Evolutionary conservation across 2,888 invertebrate genomes (phyloP), one percentile per base, ranked within the genome.

Genomic region (Poecilus cupreus): DNA sequence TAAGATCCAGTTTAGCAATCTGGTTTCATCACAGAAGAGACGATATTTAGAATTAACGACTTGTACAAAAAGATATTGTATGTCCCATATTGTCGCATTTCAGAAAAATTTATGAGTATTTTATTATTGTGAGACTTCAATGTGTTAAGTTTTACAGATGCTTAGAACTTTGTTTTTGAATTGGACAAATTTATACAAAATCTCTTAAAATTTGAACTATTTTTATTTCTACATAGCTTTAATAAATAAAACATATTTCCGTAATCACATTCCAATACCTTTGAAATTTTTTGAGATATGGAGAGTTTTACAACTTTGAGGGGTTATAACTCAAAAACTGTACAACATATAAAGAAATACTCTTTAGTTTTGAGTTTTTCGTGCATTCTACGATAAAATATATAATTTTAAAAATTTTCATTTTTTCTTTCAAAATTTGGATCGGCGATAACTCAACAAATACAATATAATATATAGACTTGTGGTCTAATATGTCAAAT

Each of bases 81-180:
- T 18, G 68, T 68, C 18, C 13, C 32, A 32, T 54, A 22, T 22
- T 54, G 20, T 64, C 0, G 22, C 18, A 4, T 54, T 54, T 20
- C 1, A 11, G 4, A 54, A 10, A 3, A 20, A 68, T 68, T 68
- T 68, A 68, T 68, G 18, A 16, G 8, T 68, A 22, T 68, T 68
- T 68, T 39, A 68, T 68, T 37, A 18, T 68, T 8, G n/a, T 49
- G 5, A 49, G 13, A 68, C 11, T 39, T 11, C 68, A 68, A 39
- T 43, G 22, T 68, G 68, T 68, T 39, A 68, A 16, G 37, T 68
- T 68, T 18, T 37, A 39, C 20, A 68, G n/a, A n/a, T n/a, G n/a
- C n/a, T n/a, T 6, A 26, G 1, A 60, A 10, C 0, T 60, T 60
- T 60, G 13, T 24, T 54, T 54, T 57, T 13, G 6, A n/a, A n/a